These are phyloP conservation scores for Oreochromis grahami DNA, from an alignment of 2,797 vertebrate genomes.

Conservation along the genomic window DNA sequence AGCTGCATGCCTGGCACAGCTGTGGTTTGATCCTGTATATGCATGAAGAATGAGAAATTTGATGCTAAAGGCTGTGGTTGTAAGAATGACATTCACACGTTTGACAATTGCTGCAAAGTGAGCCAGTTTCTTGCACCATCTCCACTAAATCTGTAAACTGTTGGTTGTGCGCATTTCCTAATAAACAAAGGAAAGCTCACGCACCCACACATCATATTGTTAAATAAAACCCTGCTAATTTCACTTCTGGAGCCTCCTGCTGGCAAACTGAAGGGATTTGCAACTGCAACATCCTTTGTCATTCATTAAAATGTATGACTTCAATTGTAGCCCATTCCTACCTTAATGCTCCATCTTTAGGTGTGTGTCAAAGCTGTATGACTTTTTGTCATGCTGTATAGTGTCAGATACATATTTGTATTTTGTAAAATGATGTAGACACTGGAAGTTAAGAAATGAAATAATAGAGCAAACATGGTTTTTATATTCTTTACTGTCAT, in stretches of 20 bases:
- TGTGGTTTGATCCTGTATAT: neutral
- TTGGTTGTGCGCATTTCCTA: neutral
- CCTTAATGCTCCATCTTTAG: neutral
- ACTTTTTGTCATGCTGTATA: neutral
- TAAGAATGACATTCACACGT: neutral
- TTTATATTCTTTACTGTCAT: neutral
- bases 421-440: neutral
- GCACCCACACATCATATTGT: neutral
- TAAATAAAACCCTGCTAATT: neutral
- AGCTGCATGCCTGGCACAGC: neutral
- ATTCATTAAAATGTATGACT: neutral
- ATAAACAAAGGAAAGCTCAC: neutral
- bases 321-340: neutral
- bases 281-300: neutral
- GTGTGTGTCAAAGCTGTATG: neutral
- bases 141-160: neutral
- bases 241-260: neutral
- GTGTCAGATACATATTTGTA: neutral
- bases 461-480: neutral
- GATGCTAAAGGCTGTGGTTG: neutral
- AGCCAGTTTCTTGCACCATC: neutral
- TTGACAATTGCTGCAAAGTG: neutral
- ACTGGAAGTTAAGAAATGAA: neutral
- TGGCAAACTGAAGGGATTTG: neutral
- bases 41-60: neutral